Base-by-base conservation (phyloP, 2,797 vertebrate genomes). In the Pseudotriccus pelzelni region DNA sequence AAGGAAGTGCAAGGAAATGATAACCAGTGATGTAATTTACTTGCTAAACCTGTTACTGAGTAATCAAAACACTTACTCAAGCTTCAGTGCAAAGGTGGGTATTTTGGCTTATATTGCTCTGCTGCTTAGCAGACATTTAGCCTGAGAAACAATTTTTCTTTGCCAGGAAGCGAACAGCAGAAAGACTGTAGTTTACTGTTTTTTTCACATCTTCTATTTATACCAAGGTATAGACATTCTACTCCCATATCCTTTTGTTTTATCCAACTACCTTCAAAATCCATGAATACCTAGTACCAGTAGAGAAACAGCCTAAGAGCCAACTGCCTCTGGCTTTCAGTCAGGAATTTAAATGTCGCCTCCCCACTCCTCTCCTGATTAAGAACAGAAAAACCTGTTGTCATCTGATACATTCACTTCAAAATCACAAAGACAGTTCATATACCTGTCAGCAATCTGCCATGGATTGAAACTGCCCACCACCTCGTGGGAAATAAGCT, bases 401-500 rank as follows among this genome's bases (percentile, higher is more conserved):
- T 46, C 46, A 80, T 36, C 72, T 20, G 28, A 55, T 21, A 84
- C 19, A 49, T 53, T 80, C 43, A 66, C 56, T 91, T 69, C 37
- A 53, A 80, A 96, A 85, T 6, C 49, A 56, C n/a, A 55, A 67
- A 75, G 34, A 63, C 2, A 55, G n/a, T 84, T 92, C 46, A 94
- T 67, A 95, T 97, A 99, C 99, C 99, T 99, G 95, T 99, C 98
- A 56, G 98, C 98, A 30, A 99, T 95, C 37, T 97, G 97, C 99
- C 99, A 99, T 11, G 99, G 99, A 92, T 99, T 92, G 73, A 99
- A 99, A 93, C 95, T 97, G 68, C 98, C 98, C 34, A 98, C 92
- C 0, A 96, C 95, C 93, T 99, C 98, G 3, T 99, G 99, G 23
- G 98, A 98, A 56, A 98, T 98, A 55, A 97, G 72, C 6, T 91